Base-by-base conservation (phyloP, 2,113 vertebrate genomes). In the Oreamnos americanus region DNA sequence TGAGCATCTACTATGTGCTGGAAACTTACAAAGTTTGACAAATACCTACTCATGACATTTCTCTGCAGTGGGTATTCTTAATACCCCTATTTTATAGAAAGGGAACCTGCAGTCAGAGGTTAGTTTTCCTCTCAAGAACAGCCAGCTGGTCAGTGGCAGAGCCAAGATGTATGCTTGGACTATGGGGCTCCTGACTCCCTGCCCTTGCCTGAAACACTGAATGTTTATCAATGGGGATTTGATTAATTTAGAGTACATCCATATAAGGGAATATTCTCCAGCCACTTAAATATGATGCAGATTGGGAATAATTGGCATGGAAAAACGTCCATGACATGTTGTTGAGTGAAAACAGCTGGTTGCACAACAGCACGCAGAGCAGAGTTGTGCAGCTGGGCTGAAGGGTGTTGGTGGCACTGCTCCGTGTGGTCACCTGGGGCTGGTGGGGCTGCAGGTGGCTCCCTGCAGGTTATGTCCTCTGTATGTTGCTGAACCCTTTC, bases 161-260 rank as follows among this genome's bases (percentile, higher is more conserved):
- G 33, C n/a, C 53, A 33, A 28, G 85, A 47, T 26, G 71, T 43
- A 26, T 15, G 84, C 57, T 58, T 43, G 43, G 85, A 11, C 25
- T 12, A 16, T 26, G 23, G 64, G 36, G 43, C 39, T 78, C 39
- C n/a, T 7, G 81, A 53, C 30, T 16, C 49, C 43, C 36, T 47
- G 45, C 49, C 84, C 88, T 97, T 89, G 53, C 78, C 93, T 1
- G 1, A 74, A 79, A 87, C 79, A 28, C 62, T 84, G 45, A 92
- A 64, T 87, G 74, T 92, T 90, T 78, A 87, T 87, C 26, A 9
- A 25, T 64, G 88, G 71, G 71, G 93, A 84, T 87, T 71, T 71
- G 84, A 92, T 89, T 87, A 36, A 82, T 94, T 94, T 83, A 83
- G 62, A 87, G 88, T 11, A 57, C 21, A 55, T 91, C 71, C 7